Percentiles rank a stretch among this genome's conserved stretches.
Evolutionary conservation across 2,888 invertebrate species (phyloP).

Genomic region (Pherbina coryleti): DNA sequence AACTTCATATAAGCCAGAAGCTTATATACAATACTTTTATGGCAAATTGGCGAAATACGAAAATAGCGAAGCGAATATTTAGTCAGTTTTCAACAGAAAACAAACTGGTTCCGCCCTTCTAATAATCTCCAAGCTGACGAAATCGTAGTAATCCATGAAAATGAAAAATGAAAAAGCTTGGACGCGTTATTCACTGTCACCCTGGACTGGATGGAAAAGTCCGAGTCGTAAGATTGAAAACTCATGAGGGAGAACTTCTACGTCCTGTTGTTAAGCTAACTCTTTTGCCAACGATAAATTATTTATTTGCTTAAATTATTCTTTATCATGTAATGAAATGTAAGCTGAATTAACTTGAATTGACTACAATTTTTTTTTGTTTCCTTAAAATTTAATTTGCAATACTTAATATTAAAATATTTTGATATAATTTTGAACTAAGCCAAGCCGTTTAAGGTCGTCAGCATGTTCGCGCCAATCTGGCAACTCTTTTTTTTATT

Average conservation of each 20-base stretch:
- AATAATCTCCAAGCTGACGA: conserved; percentile 11
- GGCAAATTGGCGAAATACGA: conserved; percentile 13
- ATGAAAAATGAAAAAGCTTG: conserved; percentile 8
- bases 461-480: no score
- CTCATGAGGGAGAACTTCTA: not conserved
- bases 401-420: no score
- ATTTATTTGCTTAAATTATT: no score
- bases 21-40: not conserved
- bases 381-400: no score
- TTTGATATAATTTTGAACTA: no score
- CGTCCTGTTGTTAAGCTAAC: no score
- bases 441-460: no score
- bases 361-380: no score
- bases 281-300: no score
- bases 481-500: no score
- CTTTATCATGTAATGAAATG: no score
- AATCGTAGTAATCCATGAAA: conserved; percentile 15
- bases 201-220: not conserved
- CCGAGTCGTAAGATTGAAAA: not conserved
- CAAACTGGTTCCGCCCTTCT: conserved; percentile 12
- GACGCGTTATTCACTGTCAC: not conserved
- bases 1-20: conserved; percentile 34
- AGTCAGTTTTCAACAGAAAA: not conserved
- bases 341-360: no score
- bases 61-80: conserved; percentile 12